A percentile compares a stretch with the other conserved stretches of the same genome.
phyloP scores from a whole-genome alignment of 2,113 vertebrate genomes.

The Planiliza haematocheilus region DNA sequence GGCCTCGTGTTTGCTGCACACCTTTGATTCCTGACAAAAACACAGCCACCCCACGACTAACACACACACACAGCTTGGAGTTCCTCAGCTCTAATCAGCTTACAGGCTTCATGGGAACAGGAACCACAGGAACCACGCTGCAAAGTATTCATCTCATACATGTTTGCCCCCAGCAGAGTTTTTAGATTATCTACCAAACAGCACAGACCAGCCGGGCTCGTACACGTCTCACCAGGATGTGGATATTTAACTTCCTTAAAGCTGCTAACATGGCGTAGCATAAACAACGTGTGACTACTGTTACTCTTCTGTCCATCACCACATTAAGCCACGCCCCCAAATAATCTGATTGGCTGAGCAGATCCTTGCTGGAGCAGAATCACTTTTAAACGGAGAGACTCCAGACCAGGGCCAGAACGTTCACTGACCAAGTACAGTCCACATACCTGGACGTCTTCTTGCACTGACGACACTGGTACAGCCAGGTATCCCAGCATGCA shows the following conservation, averaged over 20 bases:
- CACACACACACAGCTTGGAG: slow-evolving; percentile 58
- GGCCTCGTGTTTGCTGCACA: background rate
- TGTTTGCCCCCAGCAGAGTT: background rate
- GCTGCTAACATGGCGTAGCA: too few relatives aligned
- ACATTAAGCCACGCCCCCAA: too few relatives aligned
- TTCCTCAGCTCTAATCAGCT: slow-evolving; percentile 79
- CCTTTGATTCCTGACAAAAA: background rate
- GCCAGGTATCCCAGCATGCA: too few relatives aligned
- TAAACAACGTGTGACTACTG: too few relatives aligned
- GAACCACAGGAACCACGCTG: slow-evolving; percentile 49
- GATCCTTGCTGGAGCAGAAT: too few relatives aligned
- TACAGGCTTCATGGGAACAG: slow-evolving; percentile 71
- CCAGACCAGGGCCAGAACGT: too few relatives aligned
- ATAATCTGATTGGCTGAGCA: too few relatives aligned
- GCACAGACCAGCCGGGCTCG: background rate
- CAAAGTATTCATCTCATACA: slow-evolving; percentile 66
- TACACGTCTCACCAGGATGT: background rate
- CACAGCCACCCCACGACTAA: slow-evolving; percentile 35
- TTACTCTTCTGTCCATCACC: too few relatives aligned
- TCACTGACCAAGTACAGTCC: too few relatives aligned
- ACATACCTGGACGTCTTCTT: too few relatives aligned
- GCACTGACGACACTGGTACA: too few relatives aligned
- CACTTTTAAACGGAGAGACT: too few relatives aligned
- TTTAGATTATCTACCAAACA: background rate
- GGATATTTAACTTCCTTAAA: background rate